Evolutionary conservation across 1,140 invertebrate genomes (phyloP).

Genomic region (Bombus cullumanus): DNA sequence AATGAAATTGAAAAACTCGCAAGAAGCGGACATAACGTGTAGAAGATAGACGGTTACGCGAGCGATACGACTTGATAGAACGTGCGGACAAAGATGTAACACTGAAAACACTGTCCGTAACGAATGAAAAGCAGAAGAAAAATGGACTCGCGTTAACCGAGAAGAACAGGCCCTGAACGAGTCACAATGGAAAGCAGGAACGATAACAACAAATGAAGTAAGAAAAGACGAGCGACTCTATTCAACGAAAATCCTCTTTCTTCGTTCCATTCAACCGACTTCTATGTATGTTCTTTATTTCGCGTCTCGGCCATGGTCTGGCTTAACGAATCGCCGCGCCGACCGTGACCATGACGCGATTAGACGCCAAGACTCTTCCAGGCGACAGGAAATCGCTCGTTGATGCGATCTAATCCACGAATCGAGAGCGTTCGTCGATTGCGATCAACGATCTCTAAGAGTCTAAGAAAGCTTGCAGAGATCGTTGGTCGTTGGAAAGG

Average conservation of each 20-base stretch:
- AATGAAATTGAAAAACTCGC: too few species aligned
- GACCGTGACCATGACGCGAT: slow-evolving; percentile 45
- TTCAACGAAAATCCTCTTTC: slow-evolving; percentile 34
- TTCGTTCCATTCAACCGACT: neutral
- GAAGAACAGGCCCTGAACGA: neutral
- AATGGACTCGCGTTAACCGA: neutral
- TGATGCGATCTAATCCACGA: slow-evolving; percentile 43
- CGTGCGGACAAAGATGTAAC: neutral
- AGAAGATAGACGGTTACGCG: too few species aligned
- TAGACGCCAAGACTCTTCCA: slow-evolving; percentile 38
- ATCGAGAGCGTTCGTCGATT: slow-evolving; percentile 27
- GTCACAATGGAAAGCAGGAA: slow-evolving; percentile 8
- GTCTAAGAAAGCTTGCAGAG: neutral
- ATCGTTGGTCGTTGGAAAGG: slow-evolving; percentile 23
- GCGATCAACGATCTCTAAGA: slow-evolving; percentile 27
- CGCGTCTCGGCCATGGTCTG: neutral
- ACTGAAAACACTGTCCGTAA: neutral
- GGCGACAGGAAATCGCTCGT: slow-evolving; percentile 57
- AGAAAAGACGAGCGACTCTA: slow-evolving; percentile 28
- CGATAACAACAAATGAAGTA: slow-evolving; percentile 21
- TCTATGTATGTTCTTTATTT: slow-evolving; percentile 12
- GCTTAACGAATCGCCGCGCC: slow-evolving; percentile 42
- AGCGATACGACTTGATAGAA: too few species aligned
- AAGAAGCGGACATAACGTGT: too few species aligned
- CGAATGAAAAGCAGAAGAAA: neutral